These are phyloP conservation scores for Orthonevra nobilis DNA, from an alignment of 2,888 invertebrate genomes.

Conservation along the genomic window DNA sequence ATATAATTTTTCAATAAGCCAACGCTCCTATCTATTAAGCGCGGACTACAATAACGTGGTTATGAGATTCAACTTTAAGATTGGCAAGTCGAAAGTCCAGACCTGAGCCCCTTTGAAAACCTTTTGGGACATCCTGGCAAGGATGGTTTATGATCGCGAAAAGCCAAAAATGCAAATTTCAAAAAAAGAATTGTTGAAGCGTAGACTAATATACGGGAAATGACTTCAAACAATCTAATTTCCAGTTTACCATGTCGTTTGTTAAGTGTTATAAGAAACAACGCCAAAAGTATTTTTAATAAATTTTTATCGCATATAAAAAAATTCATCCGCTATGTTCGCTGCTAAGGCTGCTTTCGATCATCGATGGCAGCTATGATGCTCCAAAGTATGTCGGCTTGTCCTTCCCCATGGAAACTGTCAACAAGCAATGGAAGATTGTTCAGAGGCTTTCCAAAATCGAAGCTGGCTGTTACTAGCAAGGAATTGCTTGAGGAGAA, in stretches of 20 bases:
- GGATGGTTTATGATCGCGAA: background rate
- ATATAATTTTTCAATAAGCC: background rate
- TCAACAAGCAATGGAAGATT: slow-evolving; percentile 91
- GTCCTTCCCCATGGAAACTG: slow-evolving; percentile 95
- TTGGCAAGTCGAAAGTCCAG: background rate
- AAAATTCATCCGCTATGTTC: slow-evolving; percentile 99
- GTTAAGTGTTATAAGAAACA: background rate
- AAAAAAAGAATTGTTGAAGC: no score
- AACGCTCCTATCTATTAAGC: background rate
- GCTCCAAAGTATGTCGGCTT: slow-evolving; percentile 94
- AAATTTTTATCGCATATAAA: no score
- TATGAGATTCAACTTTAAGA: background rate
- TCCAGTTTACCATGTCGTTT: background rate
- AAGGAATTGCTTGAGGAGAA: slow-evolving; percentile 94
- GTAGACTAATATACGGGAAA: background rate
- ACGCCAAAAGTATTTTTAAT: background rate
- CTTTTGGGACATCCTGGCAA: no score
- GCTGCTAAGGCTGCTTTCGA: slow-evolving; percentile 99
- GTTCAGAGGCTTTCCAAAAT: slow-evolving; percentile 92
- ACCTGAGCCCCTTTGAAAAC: background rate
- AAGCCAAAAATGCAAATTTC: background rate
- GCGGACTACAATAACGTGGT: background rate
- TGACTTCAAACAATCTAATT: background rate
- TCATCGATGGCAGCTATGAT: slow-evolving; percentile 97
- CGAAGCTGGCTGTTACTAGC: slow-evolving; percentile 91